Evolutionary conservation across 2,888 invertebrate genomes (phyloP), one percentile per base, ranked within the genome.

Genomic region (Lathronympha strigana): DNA sequence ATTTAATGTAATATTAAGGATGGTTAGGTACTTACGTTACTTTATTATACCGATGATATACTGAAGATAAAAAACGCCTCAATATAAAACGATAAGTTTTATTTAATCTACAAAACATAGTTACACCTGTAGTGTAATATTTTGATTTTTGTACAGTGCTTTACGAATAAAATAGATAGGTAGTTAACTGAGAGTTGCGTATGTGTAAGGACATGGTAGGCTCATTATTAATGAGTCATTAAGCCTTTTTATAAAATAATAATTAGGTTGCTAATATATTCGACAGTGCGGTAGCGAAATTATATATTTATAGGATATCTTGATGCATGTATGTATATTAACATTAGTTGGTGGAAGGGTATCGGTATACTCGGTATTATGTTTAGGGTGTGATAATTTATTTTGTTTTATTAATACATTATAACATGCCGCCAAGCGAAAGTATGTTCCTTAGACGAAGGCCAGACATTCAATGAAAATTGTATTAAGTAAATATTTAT

Each of bases 391-490:
- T n/a, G n/a, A n/a, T n/a, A n/a, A n/a, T n/a, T n/a, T n/a, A n/a
- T n/a, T n/a, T n/a, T n/a, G n/a, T n/a, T n/a, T n/a, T n/a, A 33
- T 8, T 33, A 5, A 31, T 13, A 45, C 6, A 31, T 31, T 21
- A 0, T 21, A 15, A 31, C 21, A 36, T 60, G 64, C 64, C 28
- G 64, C 64, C 64, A 60, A 38, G 64, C 64, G 64, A 64, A 64
- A n/a, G n/a, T 55, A 21, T 25, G 4, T 33, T 21, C 1, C 19
- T 21, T 51, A 28, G 28, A 17, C 25, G 28, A 28, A 49, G 15
- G 13, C 0, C 13, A 11, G 43, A 43, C 21, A 21, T 21, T 17
- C 21, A 21, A 43, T 43, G 1, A 19, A 21, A 43, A 43, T 11
- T 8, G 1, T 1, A 17, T n/a, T 38, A 40, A n/a, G 2, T 8